phyloP scores from a whole-genome alignment of 2,888 invertebrate species.

The Teinopalpus imperialis region DNA sequence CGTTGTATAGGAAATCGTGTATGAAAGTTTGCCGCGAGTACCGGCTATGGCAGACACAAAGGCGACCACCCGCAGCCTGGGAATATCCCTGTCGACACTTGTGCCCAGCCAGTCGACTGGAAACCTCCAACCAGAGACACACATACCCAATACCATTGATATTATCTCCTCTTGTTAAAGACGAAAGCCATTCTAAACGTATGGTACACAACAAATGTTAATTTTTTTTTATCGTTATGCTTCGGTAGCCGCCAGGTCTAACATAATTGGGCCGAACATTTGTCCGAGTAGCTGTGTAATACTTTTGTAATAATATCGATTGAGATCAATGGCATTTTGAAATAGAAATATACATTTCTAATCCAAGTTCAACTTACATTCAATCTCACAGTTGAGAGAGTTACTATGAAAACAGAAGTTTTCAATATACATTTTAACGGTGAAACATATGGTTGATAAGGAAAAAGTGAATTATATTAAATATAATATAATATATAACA shows the following conservation, averaged over 20 bases:
- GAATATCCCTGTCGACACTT: slow-evolving; percentile 42
- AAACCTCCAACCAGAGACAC: slow-evolving; percentile 43
- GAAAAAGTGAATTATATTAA: too few relatives aligned
- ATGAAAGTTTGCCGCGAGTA: slow-evolving; percentile 24
- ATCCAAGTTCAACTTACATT: slow-evolving; percentile 37
- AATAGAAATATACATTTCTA: slow-evolving; percentile 40
- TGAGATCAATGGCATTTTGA: slow-evolving; percentile 29
- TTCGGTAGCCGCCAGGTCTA: slow-evolving; percentile 36
- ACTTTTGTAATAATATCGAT: slow-evolving; percentile 13
- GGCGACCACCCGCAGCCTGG: slow-evolving; percentile 67
- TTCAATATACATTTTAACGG: too few relatives aligned
- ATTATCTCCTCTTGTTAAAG: slow-evolving; percentile 36
- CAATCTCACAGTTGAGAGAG: slow-evolving; percentile 6
- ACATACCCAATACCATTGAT: slow-evolving; percentile 49
- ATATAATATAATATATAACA: too few relatives aligned
- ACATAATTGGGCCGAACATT: slow-evolving; percentile 61
- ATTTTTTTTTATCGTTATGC: slow-evolving; percentile 5
- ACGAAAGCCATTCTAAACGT: slow-evolving; percentile 19
- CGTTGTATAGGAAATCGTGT: slow-evolving; percentile 56
- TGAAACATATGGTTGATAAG: too few relatives aligned
- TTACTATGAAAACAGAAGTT: neutral
- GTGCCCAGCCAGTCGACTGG: slow-evolving; percentile 59
- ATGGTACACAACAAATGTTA: slow-evolving; percentile 24
- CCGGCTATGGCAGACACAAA: slow-evolving; percentile 17
- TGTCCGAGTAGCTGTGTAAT: slow-evolving; percentile 44